Conservation (phyloP, 1,140 invertebrate genomes). For the Sitobion miscanthi region DNA sequence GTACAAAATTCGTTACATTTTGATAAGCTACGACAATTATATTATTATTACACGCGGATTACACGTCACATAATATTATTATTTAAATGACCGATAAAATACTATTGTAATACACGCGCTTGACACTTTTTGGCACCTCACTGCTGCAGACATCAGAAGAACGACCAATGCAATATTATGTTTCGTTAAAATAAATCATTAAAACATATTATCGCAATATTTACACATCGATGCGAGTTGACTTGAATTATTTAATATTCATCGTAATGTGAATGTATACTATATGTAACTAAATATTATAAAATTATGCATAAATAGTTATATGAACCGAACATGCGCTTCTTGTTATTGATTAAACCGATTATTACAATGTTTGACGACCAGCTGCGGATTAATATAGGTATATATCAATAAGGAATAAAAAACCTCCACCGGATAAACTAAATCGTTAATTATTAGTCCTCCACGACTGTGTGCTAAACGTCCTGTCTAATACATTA, state of each 20-base stretch:
- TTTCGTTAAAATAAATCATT: neutral
- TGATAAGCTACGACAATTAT: neutral
- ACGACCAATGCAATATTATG: neutral
- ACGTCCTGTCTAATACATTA: neutral
- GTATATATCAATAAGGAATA: neutral
- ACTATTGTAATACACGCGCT: neutral
- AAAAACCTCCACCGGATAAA: neutral
- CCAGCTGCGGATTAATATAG: neutral
- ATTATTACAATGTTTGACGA: neutral
- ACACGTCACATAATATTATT: neutral
- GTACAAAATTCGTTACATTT: neutral
- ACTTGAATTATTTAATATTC: neutral
- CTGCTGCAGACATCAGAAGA: neutral
- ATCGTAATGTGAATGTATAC: neutral
- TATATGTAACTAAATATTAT: neutral
- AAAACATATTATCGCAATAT: neutral
- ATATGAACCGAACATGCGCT: neutral
- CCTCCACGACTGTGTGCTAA: neutral
- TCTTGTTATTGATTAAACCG: neutral
- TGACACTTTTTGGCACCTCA: neutral
- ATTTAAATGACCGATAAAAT: neutral
- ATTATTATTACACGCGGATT: neutral
- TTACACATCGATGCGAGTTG: neutral
- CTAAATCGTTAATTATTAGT: conserved; percentile 5
- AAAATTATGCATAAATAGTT: neutral